Conservation (phyloP, 2,888 invertebrate genomes). For the Leistus spinibarbis region DNA sequence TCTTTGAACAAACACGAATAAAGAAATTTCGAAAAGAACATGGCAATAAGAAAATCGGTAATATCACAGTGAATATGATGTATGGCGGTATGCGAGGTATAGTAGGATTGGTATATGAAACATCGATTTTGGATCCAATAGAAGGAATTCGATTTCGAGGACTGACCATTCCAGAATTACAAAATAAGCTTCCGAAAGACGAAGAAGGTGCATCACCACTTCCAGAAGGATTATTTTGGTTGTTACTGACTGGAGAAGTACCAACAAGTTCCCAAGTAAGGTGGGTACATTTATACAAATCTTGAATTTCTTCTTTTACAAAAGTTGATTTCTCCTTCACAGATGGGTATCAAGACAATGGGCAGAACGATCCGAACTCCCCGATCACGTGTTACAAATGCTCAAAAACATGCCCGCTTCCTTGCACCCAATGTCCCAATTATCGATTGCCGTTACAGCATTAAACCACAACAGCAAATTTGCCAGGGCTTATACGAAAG, state of each 20-base stretch:
- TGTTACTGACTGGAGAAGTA: slow-evolving; percentile 75
- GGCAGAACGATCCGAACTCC: slow-evolving; percentile 57
- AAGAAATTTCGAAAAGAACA: slow-evolving; percentile 63
- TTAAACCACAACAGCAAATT: slow-evolving; percentile 85
- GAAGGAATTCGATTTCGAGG: slow-evolving; percentile 92
- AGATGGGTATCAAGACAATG: slow-evolving; percentile 32
- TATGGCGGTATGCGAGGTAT: slow-evolving; percentile 93
- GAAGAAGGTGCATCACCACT: slow-evolving; percentile 73
- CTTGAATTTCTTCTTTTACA: too few species aligned
- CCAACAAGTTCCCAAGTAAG: slow-evolving; percentile 65
- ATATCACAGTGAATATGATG: slow-evolving; percentile 61
- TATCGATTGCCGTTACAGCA: slow-evolving; percentile 79
- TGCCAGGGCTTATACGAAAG: slow-evolving; percentile 76
- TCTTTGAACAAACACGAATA: slow-evolving; percentile 62
- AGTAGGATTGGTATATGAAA: slow-evolving; percentile 87
- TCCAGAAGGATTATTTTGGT: slow-evolving; percentile 82
- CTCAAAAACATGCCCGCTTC: slow-evolving; percentile 80
- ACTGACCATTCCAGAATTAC: slow-evolving; percentile 82
- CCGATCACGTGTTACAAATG: slow-evolving; percentile 81
- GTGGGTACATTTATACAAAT: too few species aligned
- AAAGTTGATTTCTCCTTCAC: not conserved
- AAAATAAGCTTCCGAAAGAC: slow-evolving; percentile 73
- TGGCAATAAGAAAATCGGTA: slow-evolving; percentile 63
- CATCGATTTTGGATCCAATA: slow-evolving; percentile 86
- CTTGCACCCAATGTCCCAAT: slow-evolving; percentile 87